Base-by-base conservation (phyloP, 2,888 invertebrate genomes). In the Ypsolopha scabrella region DNA sequence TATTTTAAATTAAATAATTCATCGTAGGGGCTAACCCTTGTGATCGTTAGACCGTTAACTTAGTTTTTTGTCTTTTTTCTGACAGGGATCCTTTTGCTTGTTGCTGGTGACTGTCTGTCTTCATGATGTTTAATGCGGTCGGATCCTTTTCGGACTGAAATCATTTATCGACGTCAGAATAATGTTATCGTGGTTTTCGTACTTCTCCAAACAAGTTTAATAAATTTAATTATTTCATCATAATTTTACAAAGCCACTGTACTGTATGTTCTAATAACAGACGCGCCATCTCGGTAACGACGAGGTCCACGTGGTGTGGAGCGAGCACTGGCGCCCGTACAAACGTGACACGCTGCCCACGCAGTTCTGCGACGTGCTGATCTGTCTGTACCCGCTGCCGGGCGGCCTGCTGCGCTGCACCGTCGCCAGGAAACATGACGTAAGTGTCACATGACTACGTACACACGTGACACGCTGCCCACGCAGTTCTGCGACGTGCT, bases 401-500 rank as follows among this genome's bases (percentile, higher is more conserved):
- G 94, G 94, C 67, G 93, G 94, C 51, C 85, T 98, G 54, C 94
- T 94, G 75, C 89, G 98, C 54, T 93, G 97, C 61, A 96, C 97
- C 54, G 93, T 98, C 53, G 91, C 94, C 58, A 90, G 95, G 62
- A 96, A 96, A 70, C 91, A 93, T 0, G 95, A 95, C 74, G 95
- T 95, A 69, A 83, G 87, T 72, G 7, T 14, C 34, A 9, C 24
- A 10, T 8, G 6, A 3, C n/a, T n/a, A n/a, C n/a, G n/a, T 13
- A 99, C 87, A 37, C 47, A 52, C 91, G 98, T 52, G 97, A 97
- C 70, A 98, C 98, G 63, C 93, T 99, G 70, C 98, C 99, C 51
- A 99, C 99, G 9, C 98, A 99, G 87, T 99, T 99, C 89, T 99
- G 98, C 76, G 99, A 99, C 88, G 96, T 99, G 57, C 90, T 99